A percentile compares a stretch with the other conserved stretches of the same genome.
These are phyloP conservation scores for Eufriesea mexicana DNA, from an alignment of 1,140 invertebrate genomes.

Conservation along the genomic window DNA sequence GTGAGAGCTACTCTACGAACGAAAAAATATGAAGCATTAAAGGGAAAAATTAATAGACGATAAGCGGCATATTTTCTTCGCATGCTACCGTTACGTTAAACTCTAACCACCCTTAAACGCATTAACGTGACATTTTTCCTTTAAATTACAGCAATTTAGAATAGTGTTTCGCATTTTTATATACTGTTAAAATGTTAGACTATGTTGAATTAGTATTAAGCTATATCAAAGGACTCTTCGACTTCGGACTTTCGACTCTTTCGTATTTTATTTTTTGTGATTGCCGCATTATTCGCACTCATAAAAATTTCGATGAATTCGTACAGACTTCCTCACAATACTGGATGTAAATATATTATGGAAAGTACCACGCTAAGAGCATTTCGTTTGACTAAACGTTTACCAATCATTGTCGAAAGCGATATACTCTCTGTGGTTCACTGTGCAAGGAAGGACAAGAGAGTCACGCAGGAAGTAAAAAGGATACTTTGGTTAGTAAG, in stretches of 20 bases:
- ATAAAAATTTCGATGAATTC: conserved; percentile 8
- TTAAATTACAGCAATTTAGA: background rate
- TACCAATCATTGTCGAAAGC: conserved; percentile 20
- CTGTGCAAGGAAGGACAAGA: conserved; percentile 48
- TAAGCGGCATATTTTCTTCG: conserved; percentile 66
- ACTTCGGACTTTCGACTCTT: background rate
- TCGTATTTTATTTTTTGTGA: background rate
- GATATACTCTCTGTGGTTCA: conserved; percentile 62
- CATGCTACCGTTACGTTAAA: conserved; percentile 74
- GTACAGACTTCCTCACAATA: background rate
- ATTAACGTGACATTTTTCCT: conserved; percentile 8
- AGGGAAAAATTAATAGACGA: conserved; percentile 53
- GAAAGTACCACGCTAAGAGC: conserved; percentile 50
- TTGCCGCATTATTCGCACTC: conserved; percentile 57
- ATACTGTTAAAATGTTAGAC: no score
- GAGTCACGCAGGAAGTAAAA: conserved; percentile 55
- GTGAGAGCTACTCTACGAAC: conserved; percentile 23
- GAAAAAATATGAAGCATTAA: conserved; percentile 50
- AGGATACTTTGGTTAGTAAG: conserved; percentile 75
- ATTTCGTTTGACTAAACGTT: conserved; percentile 46
- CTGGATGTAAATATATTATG: conserved; percentile 10
- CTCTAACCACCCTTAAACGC: conserved; percentile 69
- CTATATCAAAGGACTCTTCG: background rate
- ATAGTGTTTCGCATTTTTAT: background rate
- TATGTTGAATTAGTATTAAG: background rate